Evolutionary conservation across 2,113 vertebrate genomes (phyloP), one percentile per base, ranked within the genome.

Genomic region (Xiphias gladius): DNA sequence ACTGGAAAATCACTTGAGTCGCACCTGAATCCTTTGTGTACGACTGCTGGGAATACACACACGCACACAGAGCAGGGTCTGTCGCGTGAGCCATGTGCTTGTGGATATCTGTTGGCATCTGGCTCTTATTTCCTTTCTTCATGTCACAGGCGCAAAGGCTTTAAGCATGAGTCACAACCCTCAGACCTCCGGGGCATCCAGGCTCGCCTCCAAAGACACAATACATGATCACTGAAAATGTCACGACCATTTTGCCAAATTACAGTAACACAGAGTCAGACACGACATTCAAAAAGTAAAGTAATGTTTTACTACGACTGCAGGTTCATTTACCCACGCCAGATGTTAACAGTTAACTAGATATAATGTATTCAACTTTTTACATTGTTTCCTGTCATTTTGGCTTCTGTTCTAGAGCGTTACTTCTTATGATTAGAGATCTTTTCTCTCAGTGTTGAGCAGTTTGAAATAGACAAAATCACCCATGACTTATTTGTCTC

Each of bases 81-180:
- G 86, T 94, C 68, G 87, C 73, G 86, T 90, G 89, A 88, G 91
- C 89, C 94, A 91, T 94, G 91, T 94, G 94, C 92, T 94, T 89
- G 83, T 89, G 92, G 90, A 92, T 94, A 91, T 94, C 93, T 94
- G 86, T 95, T 91, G 85, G 93, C 95, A 96, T 95, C 94, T 96
- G 95, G 94, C 90, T 92, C 91, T 90, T 92, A 96, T 96, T 96
- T 95, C 93, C 93, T 94, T 92, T 92, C 86, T 85, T 82, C 79
- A 61, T 92, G 89, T 94, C 90, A 86, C 92, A 90, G 81, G 84
- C 89, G 77, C 88, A 91, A 83, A 93, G 80, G 91, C 89, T 93
- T 93, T 81, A 24, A 90, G 91, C 88, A 90, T 95, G 94, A 95
- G 90, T 96, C 95, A 95, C 89, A 67, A 81, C 84, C 90, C 89